Percentiles rank a stretch among this genome's conserved stretches.
Evolutionary conservation across 2,113 vertebrate species (phyloP).

Genomic region (Physeter macrocephalus): DNA sequence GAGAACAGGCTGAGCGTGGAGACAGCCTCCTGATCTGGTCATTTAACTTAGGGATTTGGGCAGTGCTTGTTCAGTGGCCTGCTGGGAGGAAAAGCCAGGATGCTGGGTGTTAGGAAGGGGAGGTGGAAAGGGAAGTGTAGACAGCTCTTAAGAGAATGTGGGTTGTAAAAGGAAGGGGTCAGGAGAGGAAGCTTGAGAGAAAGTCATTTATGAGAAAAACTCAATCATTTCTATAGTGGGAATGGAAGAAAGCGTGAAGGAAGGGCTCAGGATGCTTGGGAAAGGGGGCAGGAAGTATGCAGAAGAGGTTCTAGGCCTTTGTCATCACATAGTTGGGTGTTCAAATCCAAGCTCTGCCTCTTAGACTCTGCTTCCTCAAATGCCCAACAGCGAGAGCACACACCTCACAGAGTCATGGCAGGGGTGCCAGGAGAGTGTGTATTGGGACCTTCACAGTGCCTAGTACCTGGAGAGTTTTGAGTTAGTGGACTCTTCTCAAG

Average conservation of each 20-base stretch:
- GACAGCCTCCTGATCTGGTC: neutral
- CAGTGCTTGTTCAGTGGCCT: accelerated
- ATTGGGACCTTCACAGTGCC: neutral
- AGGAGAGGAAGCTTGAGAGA: neutral
- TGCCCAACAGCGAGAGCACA: neutral
- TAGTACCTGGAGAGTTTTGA: neutral
- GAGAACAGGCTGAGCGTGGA: neutral
- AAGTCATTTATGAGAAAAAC: neutral
- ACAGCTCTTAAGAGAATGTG: neutral
- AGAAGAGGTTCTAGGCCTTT: neutral
- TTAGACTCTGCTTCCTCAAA: neutral
- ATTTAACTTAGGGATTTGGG: neutral
- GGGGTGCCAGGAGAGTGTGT: accelerated
- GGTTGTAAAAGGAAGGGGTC: neutral
- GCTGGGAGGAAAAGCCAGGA: neutral
- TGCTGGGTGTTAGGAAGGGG: neutral
- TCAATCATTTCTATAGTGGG: neutral
- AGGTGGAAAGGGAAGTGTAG: neutral
- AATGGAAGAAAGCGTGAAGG: neutral
- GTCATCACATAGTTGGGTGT: neutral
- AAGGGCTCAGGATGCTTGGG: neutral
- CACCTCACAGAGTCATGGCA: accelerated
- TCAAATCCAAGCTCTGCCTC: neutral
- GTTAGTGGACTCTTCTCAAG: neutral
- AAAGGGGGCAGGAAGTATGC: neutral